Evolutionary conservation across 2,888 invertebrate genomes (phyloP), one percentile per base, ranked within the genome.

Genomic region (Sinohyriopsis cumingii): DNA sequence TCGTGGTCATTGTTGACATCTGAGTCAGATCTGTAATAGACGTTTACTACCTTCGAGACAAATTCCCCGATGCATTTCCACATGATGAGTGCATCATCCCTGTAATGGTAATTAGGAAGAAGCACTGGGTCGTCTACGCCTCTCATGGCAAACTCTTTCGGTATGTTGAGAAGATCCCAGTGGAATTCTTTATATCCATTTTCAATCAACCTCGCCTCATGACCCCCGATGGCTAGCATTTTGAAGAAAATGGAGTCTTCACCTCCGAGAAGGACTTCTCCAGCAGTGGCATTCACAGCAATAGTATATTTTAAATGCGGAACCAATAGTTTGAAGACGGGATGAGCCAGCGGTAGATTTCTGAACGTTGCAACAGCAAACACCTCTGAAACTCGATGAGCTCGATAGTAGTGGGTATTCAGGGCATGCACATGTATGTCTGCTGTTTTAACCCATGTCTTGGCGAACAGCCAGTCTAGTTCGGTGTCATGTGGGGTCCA

Each of bases 401-500:
- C 69, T 45, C 69, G 69, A 12, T 65, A 64, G 9, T 75, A 62
- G 65, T 77, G 77, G 5, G 69, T 63, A 54, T 73, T 71, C 28
- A 77, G 69, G 9, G 71, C 68, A 33, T 77, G 77, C 7, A 63
- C 59, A 68, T 77, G 77, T 3, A 73, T 33, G 55, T 77, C 77
- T 2, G 77, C 67, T 12, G 75, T 65, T 64, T 77, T 77, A 9
- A 77, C 67, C 25, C 61, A 75, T 20, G 54, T 69, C 63, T 77
- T 77, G 5, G 69, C 77, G 1, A 77, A 64, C 22, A 77, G 55
- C 77, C 77, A 77, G 7, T 75, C 77, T 28, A 70, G 56, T 65
- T 73, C 66, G 6, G 59, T 60, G 55, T 77, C 77, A 54, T 67
- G 67, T 28, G 77, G 73, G 20, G 77, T 77, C 75, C 75, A 77